A percentile compares a stretch with the other conserved stretches of the same genome.
Evolutionary conservation across 2,888 invertebrate species (phyloP).

Genomic region (Iphiclides podalirius): DNA sequence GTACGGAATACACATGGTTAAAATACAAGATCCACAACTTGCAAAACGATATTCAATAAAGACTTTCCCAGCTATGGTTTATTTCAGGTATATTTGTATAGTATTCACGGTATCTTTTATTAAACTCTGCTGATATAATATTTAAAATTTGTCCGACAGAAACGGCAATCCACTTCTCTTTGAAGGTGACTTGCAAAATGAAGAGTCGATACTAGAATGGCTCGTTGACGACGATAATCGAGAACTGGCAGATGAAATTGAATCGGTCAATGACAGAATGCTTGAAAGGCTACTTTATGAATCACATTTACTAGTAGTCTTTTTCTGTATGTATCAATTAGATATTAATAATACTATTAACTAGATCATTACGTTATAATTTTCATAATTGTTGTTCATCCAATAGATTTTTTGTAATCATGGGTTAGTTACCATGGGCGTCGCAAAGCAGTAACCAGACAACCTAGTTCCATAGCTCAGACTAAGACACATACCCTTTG

Average conservation of each 20-base stretch:
- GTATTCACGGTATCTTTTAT: neutral
- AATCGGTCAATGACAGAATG: conserved; percentile 95
- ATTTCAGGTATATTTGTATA: conserved; percentile 84
- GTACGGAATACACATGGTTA: conserved; percentile 95
- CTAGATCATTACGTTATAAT: too few species aligned
- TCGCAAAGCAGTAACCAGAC: too few species aligned
- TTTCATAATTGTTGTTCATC: too few species aligned
- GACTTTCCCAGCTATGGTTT: conserved; percentile 95
- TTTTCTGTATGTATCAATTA: conserved; percentile 90
- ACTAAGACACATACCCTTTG: too few species aligned
- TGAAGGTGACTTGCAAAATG: conserved; percentile 95
- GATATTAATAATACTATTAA: too few species aligned
- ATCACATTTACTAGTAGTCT: conserved; percentile 93
- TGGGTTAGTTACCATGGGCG: too few species aligned
- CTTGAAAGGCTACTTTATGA: conserved; percentile 90
- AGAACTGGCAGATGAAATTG: conserved; percentile 95
- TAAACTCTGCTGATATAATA: neutral
- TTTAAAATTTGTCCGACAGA: conserved; percentile 75
- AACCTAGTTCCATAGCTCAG: too few species aligned
- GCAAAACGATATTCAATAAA: conserved; percentile 96
- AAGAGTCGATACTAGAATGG: conserved; percentile 95
- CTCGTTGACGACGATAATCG: conserved; percentile 95
- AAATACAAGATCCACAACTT: conserved; percentile 93
- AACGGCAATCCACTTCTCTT: conserved; percentile 93
- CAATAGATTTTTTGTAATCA: too few species aligned